Conservation (phyloP, 92 coral and sea anemone genomes). For the Bergia sp. region DNA sequence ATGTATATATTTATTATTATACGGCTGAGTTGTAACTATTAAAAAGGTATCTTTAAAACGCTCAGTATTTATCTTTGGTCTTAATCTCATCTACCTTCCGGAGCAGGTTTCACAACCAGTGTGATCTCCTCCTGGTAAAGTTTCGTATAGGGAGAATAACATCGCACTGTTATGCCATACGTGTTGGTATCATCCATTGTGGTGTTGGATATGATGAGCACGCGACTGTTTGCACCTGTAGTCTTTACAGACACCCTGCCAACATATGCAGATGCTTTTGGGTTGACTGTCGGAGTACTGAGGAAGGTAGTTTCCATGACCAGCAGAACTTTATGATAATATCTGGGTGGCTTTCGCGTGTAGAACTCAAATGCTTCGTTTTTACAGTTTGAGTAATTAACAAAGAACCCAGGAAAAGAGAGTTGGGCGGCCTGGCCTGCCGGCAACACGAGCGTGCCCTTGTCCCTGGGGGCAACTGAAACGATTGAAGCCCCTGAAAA, state of each 20-base stretch:
- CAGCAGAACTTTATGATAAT: not conserved
- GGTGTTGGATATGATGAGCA: not conserved
- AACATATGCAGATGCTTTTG: not conserved
- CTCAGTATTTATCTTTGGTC: too few relatives aligned
- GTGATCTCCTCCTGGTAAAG: not conserved
- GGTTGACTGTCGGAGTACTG: not conserved
- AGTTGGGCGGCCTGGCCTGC: constrained; percentile 2
- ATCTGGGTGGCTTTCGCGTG: constrained; percentile 22
- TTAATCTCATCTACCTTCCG: not conserved
- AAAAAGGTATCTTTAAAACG: too few relatives aligned
- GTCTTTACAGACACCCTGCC: constrained; percentile 19
- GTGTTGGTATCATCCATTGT: not conserved
- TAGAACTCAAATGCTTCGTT: not conserved
- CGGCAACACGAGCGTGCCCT: not conserved
- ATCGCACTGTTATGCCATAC: not conserved
- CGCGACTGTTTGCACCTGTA: not conserved
- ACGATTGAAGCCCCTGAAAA: not conserved
- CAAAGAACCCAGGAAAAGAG: not conserved
- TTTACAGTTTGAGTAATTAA: not conserved
- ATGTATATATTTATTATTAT: too few relatives aligned
- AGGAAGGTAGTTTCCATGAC: not conserved
- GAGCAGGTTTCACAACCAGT: not conserved
- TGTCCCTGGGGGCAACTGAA: not conserved
- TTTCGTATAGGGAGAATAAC: not conserved
- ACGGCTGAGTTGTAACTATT: too few relatives aligned